Base-by-base conservation (phyloP, 2,113 vertebrate species). In the Zapornia atra region DNA sequence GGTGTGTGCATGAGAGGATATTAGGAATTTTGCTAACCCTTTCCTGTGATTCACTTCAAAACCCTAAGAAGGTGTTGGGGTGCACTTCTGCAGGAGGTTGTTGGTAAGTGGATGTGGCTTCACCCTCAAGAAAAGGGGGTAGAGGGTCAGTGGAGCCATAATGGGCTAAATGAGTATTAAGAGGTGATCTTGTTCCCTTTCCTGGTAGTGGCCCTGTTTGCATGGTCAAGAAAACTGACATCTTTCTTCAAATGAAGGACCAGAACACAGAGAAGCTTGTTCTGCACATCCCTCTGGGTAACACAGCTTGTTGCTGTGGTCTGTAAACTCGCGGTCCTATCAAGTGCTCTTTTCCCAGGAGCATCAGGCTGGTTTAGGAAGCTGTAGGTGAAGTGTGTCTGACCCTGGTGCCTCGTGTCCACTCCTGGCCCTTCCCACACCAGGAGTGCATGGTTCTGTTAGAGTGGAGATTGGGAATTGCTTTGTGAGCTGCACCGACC, bases 1-100 rank as follows among this genome's bases (percentile, higher is more conserved):
- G 26, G 21, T 6, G 11, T 19, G 29, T 16, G 66, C 31, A 18
- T 1, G 0, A 50, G 15, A 15, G 0, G 6, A 18, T 3, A 2
- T 11, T 5, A 6, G 38, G 5, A 6, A 22, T 72, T 65, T 33
- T 38, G 6, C 15, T 72, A 21, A 7, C 7, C 9, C 22, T 42
- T 26, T 42, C 1, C 7, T 73, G 12, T 12, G 51, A 12, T 56
- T 71, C 42, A 19, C 6, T 71, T 65, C 20, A 51, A 3, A 79
- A 8, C 18, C 2, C 0, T 40, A 13, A 29, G 13, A 6, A 22
- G 44, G 60, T 33, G 18, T 26, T 29, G 1, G 14, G 33, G 20
- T 57, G 28, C 40, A 38, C 16, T 29, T 88, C 25, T 64, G 17
- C 50, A 34, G 86, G n/a, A 12, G 17, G 1, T 4, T 3, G 9